Percentiles rank a stretch among this genome's conserved stretches.
Evolutionary conservation across 2,113 vertebrate genomes (phyloP).

Genomic region (Cyphomyrus discorhynchus): DNA sequence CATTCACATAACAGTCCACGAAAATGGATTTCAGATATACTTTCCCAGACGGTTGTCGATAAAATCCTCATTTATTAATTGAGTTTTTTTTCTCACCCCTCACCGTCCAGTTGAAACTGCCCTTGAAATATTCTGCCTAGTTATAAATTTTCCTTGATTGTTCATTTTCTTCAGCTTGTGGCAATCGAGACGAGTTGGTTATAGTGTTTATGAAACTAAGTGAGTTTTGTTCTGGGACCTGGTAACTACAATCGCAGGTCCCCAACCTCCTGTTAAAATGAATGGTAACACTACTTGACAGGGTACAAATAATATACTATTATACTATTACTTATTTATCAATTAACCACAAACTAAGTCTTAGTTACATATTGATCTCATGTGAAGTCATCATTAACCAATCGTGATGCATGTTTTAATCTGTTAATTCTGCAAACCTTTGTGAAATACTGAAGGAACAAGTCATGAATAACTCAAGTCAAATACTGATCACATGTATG

Average conservation of each 20-base stretch:
- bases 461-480: too few relatives aligned
- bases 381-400: neutral
- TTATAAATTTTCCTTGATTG: neutral
- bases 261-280: neutral
- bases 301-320: neutral
- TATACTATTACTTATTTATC: neutral
- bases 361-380: neutral
- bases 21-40: slow-evolving; percentile 46
- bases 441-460: neutral
- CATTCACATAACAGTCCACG: slow-evolving; percentile 38
- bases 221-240: neutral
- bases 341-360: neutral
- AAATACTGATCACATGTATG: too few relatives aligned
- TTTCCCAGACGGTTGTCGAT: slow-evolving; percentile 34
- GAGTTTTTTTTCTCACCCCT: slow-evolving; percentile 31
- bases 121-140: neutral
- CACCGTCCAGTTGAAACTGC: neutral
- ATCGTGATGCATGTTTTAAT: neutral
- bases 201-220: neutral
- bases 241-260: neutral
- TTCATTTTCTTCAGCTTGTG: neutral
- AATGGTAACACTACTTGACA: too few relatives aligned
- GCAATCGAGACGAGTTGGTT: neutral
- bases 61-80: slow-evolving; percentile 43
- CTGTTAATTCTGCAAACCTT: neutral